phyloP scores from a whole-genome alignment of 2,113 vertebrate species.

The Lontra canadensis region DNA sequence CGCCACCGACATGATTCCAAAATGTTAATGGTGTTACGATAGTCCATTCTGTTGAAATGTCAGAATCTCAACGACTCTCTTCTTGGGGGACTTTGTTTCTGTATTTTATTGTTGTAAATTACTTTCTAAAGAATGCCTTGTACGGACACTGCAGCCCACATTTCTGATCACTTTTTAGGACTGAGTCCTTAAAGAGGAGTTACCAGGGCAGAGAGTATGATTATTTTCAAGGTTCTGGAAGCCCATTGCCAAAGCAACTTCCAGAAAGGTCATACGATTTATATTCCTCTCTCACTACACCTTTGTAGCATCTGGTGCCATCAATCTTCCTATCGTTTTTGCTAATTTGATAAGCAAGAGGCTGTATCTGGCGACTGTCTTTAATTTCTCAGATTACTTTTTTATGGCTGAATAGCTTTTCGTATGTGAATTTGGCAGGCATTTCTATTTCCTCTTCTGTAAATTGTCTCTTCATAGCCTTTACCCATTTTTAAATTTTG shows the following conservation, averaged over 20 bases:
- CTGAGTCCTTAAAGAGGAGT: not conserved
- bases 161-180: not conserved
- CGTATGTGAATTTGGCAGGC: not conserved
- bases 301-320: not conserved
- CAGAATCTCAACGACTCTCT: not conserved
- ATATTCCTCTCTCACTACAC: not conserved
- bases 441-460: constrained; percentile 32
- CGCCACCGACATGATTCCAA: not conserved
- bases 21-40: not conserved
- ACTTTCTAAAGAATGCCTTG: not conserved
- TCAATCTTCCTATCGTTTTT: constrained; percentile 13
- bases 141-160: not conserved
- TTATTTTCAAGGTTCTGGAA: not conserved
- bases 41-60: not conserved
- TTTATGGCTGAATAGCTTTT: not conserved
- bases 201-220: not conserved
- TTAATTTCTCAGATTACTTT: constrained; percentile 33
- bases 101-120: not conserved
- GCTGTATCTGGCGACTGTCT: not conserved
- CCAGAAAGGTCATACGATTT: not conserved
- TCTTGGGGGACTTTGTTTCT: not conserved
- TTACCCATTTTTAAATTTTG: constrained; percentile 30
- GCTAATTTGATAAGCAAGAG: constrained; percentile 22
- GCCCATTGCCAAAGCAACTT: not conserved
- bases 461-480: constrained; percentile 43